Evolutionary conservation across 2,113 vertebrate species (phyloP), one percentile per base, ranked within the genome.

Genomic region (Onychorhynchus coronatus): DNA sequence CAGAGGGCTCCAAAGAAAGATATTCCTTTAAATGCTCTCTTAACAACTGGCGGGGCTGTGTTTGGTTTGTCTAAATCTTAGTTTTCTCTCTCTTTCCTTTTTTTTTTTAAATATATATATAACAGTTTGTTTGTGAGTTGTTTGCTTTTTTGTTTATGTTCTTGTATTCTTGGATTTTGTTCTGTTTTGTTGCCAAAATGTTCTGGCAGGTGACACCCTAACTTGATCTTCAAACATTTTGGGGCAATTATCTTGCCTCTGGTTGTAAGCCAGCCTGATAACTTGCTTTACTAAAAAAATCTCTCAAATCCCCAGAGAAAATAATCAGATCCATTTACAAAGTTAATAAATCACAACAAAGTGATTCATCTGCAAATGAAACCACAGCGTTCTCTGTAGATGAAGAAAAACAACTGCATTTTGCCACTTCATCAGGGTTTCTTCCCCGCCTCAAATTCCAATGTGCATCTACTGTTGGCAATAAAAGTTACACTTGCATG

Each of bases 331-430:
- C 80, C 91, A 92, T 97, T 97, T 97, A 95, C 95, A 93, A 96
- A 97, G 85, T 59, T 79, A 96, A 91, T 97, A 97, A 95, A 97
- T 95, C 90, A 96, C 96, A 98, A 91, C 96, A 95, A 96, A 98
- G 96, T 96, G 91, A 98, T 94, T 98, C 96, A 94, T 97, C 93
- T 97, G 91, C 88, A 91, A 97, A 97, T 81, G 94, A 97, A 98
- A 97, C 96, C 91, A 1, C 96, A 95, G 70, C 23, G 15, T 97
- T 97, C 95, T 97, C 96, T 97, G 42, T 85, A 95, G 96, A 97
- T 97, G 97, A 97, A 98, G 97, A 97, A 97, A 97, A 98, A 98
- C 93, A 97, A 97, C 94, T 93, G 88, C 68, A 91, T 97, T 96
- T 94, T 97, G 94, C 94, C 96, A 91, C 93, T 97, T 94, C 94